These are phyloP conservation scores for Phrynosoma platyrhinos DNA, from an alignment of 2,113 vertebrate genomes.

Conservation along the genomic window DNA sequence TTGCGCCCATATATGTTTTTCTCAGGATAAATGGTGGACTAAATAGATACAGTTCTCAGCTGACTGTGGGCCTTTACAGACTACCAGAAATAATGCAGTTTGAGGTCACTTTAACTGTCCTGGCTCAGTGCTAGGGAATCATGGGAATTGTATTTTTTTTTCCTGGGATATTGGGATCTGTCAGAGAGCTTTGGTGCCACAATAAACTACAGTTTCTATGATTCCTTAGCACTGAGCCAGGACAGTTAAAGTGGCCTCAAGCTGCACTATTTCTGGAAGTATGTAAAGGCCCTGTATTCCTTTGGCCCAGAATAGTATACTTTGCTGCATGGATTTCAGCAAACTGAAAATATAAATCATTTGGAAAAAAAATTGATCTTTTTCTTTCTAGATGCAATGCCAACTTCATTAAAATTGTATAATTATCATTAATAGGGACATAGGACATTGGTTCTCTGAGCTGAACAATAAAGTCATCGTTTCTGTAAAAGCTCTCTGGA, in stretches of 20 bases:
- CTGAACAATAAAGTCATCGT: not conserved
- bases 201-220: no score
- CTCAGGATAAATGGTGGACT: not conserved
- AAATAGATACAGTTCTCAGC: not conserved
- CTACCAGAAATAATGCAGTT: no score
- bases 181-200: no score
- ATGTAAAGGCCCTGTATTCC: not conserved
- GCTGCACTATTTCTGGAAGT: no score
- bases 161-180: no score
- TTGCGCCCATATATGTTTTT: not conserved
- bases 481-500: not conserved
- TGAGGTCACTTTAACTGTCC: no score
- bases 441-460: not conserved
- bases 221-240: no score
- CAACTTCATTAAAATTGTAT: slow-evolving; percentile 28
- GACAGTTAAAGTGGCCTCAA: no score
- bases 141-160: no score
- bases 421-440: not conserved
- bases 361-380: not conserved
- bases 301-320: slow-evolving; percentile 14
- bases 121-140: no score
- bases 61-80: no score
- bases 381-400: slow-evolving; percentile 8
- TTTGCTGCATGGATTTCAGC: not conserved
- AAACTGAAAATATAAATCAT: not conserved